Conservation (phyloP, 2,888 invertebrate genomes). For the Lordiphosa andalusiaca region DNA sequence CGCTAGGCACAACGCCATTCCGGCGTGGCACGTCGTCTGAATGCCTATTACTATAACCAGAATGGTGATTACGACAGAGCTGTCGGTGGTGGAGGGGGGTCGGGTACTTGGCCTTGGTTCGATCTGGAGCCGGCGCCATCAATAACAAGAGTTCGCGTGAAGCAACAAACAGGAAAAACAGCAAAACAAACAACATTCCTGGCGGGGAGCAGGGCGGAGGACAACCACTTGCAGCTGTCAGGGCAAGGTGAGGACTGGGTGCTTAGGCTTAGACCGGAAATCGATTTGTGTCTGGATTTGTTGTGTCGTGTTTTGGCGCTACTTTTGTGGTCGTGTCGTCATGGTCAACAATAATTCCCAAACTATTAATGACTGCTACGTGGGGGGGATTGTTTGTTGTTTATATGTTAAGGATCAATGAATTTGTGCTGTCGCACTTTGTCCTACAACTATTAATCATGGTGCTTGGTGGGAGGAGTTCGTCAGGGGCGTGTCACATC, state of each 20-base stretch:
- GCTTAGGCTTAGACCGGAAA: conserved; percentile 49
- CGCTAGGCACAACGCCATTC: conserved; percentile 53
- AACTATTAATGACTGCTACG: conserved; percentile 66
- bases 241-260: conserved; percentile 31
- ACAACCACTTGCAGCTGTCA: conserved; percentile 65
- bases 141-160: conserved; percentile 62
- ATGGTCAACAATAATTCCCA: conserved; percentile 72
- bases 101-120: conserved; percentile 56
- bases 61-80: background rate
- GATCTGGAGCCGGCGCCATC: conserved; percentile 63
- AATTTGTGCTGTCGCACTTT: conserved; percentile 62
- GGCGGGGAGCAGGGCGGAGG: background rate
- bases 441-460: conserved; percentile 64
- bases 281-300: conserved; percentile 72
- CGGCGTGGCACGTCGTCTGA: conserved; percentile 58
- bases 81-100: background rate
- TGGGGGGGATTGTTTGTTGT: conserved; percentile 54
- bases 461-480: conserved; percentile 6
- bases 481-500: conserved; percentile 24
- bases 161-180: conserved; percentile 56
- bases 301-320: conserved; percentile 59
- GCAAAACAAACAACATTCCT: conserved; percentile 53
- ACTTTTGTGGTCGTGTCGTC: conserved; percentile 34
- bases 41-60: conserved; percentile 54
- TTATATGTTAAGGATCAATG: conserved; percentile 58